Evolutionary conservation across 2,113 vertebrate species (phyloP).

Genomic region (Hiodon tergisus): DNA sequence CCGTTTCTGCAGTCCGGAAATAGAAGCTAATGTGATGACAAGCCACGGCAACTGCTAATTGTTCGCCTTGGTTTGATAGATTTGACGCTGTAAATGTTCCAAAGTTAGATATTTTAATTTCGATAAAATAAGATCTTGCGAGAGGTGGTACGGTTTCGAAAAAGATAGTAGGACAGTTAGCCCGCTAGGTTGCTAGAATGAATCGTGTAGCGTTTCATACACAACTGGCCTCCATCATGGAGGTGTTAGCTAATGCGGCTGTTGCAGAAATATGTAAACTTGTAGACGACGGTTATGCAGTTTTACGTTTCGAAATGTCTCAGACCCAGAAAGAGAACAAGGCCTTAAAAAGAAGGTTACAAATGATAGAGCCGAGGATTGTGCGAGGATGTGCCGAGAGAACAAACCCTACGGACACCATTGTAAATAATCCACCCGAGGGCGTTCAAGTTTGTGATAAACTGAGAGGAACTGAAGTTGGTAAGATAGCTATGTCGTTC

Average conservation of each 20-base stretch:
- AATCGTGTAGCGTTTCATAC: slow-evolving; percentile 61
- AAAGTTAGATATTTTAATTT: too few species aligned
- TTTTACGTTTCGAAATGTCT: slow-evolving; percentile 59
- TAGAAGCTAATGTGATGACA: too few species aligned
- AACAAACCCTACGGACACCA: slow-evolving; percentile 48
- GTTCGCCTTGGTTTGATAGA: too few species aligned
- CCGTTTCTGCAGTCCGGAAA: too few species aligned
- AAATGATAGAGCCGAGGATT: slow-evolving; percentile 58
- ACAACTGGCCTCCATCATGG: slow-evolving; percentile 68
- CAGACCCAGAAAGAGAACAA: slow-evolving; percentile 63
- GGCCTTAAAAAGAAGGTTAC: slow-evolving; percentile 57
- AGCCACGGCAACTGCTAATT: too few species aligned
- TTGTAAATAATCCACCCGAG: slow-evolving; percentile 36
- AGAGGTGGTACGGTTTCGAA: slow-evolving; percentile 38
- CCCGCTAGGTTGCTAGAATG: slow-evolving; percentile 37
- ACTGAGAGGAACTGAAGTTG: too few species aligned
- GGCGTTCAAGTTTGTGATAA: not conserved
- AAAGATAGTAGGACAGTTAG: too few species aligned
- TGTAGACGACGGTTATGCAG: slow-evolving; percentile 63
- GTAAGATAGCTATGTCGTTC: too few species aligned
- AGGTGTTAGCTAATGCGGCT: slow-evolving; percentile 64
- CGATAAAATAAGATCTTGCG: too few species aligned
- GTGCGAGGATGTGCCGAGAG: slow-evolving; percentile 56
- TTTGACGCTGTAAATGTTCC: too few species aligned
- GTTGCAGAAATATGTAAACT: slow-evolving; percentile 67